phyloP scores from a whole-genome alignment of 2,113 vertebrate genomes.

The Riparia riparia region DNA sequence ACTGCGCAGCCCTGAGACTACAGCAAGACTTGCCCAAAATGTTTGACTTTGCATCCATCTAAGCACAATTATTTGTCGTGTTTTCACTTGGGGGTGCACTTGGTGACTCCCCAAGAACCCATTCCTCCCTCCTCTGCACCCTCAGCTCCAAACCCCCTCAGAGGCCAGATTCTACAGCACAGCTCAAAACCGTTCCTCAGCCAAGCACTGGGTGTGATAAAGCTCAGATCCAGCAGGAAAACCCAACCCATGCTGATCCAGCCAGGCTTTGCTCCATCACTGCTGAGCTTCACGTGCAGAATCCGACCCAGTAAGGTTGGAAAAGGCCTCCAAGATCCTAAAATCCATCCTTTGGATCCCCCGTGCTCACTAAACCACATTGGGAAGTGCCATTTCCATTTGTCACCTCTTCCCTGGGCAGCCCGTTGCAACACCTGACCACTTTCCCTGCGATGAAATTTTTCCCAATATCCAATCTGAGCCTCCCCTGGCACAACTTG shows the following conservation, averaged over 20 bases:
- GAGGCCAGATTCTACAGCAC: not conserved
- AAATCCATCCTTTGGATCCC: not conserved
- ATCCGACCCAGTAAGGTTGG: rapidly evolving
- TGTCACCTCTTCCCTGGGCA: rapidly evolving
- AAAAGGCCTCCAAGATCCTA: not conserved
- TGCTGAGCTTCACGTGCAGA: rapidly evolving
- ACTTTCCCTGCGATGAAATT: rapidly evolving
- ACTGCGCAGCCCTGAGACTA: not conserved
- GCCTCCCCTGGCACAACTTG: not conserved
- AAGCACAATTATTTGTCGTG: not conserved
- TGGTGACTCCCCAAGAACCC: not conserved
- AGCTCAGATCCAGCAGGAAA: rapidly evolving
- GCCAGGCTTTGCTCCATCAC: rapidly evolving
- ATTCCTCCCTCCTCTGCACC: not conserved
- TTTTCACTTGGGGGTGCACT: not conserved
- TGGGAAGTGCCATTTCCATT: not conserved
- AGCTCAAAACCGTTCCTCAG: not conserved
- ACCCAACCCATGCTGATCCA: rapidly evolving
- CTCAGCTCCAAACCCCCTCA: not conserved
- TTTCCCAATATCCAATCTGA: not conserved
- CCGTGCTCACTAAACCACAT: rapidly evolving
- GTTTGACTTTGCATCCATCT: not conserved
- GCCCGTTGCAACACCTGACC: not conserved
- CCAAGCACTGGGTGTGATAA: not conserved
- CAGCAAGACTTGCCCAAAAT: not conserved